A percentile compares a stretch with the other conserved stretches of the same genome.
Conservation (phyloP, 2,888 invertebrate species). For the Heliconius sara region DNA sequence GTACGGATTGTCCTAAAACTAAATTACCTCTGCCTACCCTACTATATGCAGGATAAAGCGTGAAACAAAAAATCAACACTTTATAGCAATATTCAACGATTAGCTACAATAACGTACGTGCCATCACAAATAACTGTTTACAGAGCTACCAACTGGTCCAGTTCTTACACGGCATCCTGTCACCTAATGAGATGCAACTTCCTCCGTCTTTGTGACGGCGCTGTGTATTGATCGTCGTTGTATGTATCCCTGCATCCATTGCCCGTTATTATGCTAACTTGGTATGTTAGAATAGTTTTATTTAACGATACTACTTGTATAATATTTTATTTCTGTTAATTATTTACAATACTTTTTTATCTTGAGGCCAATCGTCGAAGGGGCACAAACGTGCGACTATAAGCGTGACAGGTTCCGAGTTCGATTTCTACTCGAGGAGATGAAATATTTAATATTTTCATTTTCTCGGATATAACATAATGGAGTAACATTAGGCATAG, state of each 20-base stretch:
- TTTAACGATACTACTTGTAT: background rate
- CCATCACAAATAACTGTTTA: slow-evolving; percentile 46
- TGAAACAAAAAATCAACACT: background rate
- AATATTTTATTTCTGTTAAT: background rate
- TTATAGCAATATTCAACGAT: background rate
- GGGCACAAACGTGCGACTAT: no score
- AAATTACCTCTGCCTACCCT: background rate
- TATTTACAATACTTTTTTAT: background rate
- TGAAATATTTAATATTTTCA: no score
- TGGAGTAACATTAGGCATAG: no score
- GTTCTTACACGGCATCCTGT: slow-evolving; percentile 65
- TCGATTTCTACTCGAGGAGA: no score
- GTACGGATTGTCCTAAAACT: background rate
- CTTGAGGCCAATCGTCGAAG: no score
- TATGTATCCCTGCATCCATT: slow-evolving; percentile 27
- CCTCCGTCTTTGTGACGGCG: slow-evolving; percentile 51
- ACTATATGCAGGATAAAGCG: background rate
- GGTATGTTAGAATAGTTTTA: background rate
- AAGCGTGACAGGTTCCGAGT: no score
- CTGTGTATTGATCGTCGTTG: slow-evolving; percentile 42
- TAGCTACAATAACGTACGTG: slow-evolving; percentile 9
- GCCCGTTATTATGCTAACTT: background rate
- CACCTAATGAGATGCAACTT: slow-evolving; percentile 66
- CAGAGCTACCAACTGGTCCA: slow-evolving; percentile 51
- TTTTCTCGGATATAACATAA: no score